A percentile compares a stretch with the other conserved stretches of the same genome.
Conservation (phyloP, 2,797 vertebrate genomes). For the Girardinus metallicus region DNA sequence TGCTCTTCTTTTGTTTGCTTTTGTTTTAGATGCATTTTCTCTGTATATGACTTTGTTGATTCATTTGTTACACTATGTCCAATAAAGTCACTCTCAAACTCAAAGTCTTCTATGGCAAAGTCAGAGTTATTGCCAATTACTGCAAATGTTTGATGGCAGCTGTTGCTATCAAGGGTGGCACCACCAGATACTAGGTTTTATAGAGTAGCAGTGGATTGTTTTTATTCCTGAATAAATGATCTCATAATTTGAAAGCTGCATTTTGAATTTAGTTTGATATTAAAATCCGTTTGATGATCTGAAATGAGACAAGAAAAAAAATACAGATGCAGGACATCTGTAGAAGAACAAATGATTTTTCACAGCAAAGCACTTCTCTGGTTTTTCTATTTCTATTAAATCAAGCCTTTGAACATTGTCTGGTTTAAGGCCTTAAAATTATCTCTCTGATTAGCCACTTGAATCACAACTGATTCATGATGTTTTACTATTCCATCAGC, state of each 20-base stretch:
- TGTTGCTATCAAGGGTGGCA: neutral
- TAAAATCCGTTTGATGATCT: neutral
- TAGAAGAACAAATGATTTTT: neutral
- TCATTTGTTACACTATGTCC: too few relatives aligned
- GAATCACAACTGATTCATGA: constrained; percentile 26
- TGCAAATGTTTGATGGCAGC: neutral
- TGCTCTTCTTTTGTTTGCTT: too few relatives aligned
- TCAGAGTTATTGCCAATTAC: neutral
- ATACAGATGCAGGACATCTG: neutral
- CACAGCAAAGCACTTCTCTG: neutral
- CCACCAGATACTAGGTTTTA: neutral
- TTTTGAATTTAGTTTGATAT: neutral
- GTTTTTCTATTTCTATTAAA: constrained; percentile 7
- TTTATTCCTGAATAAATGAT: neutral
- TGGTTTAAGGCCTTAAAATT: constrained; percentile 15
- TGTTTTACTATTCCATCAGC: constrained; percentile 6
- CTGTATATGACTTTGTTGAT: too few relatives aligned
- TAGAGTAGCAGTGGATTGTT: neutral
- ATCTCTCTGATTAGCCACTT: constrained; percentile 23
- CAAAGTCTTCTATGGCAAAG: neutral
- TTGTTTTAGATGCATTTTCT: too few relatives aligned
- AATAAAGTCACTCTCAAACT: too few relatives aligned
- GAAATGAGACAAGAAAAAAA: neutral
- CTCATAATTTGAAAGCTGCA: neutral
- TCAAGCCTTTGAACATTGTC: constrained; percentile 1